Conservation (phyloP, 1,140 invertebrate species). For the Bradysia coprophila region DNA sequence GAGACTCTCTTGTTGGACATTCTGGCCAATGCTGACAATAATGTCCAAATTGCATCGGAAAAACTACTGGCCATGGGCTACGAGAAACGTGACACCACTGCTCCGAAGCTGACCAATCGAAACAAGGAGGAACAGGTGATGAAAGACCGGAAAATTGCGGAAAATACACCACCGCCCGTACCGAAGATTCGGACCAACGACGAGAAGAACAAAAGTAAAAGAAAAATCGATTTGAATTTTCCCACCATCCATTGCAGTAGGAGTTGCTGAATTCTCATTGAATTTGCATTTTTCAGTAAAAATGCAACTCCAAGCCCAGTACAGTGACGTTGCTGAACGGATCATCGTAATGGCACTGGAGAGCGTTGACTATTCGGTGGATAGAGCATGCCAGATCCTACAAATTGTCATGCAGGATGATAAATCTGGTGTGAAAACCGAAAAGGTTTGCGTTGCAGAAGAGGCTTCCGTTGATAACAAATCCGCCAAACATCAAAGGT, state of each 20-base stretch:
- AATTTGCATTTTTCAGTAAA: conserved; percentile 37
- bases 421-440: conserved; percentile 23
- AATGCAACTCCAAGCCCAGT: conserved; percentile 47
- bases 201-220: conserved; percentile 54
- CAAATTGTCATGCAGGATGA: conserved; percentile 46
- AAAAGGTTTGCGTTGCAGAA: conserved; percentile 9
- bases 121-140: conserved; percentile 31
- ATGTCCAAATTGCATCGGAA: conserved; percentile 70
- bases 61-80: conserved; percentile 60
- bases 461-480: conserved; percentile 5
- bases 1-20: conserved; percentile 74
- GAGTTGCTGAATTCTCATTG: neutral
- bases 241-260: neutral
- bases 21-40: conserved; percentile 67
- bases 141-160: conserved; percentile 24
- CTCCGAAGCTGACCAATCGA: conserved; percentile 19
- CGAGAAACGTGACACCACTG: conserved; percentile 47
- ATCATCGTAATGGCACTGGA: conserved; percentile 71
- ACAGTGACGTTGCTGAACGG: conserved; percentile 53
- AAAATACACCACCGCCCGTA: conserved; percentile 27
- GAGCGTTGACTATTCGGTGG: conserved; percentile 66
- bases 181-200: conserved; percentile 45
- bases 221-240: conserved; percentile 1
- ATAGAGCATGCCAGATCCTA: conserved; percentile 55
- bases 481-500: conserved; percentile 1